Evolutionary conservation across 37 sponge, comb jelly and placozoan species (phyloP), one percentile per base, ranked within the genome.

Genomic region (Aplysina aerophoba): DNA sequence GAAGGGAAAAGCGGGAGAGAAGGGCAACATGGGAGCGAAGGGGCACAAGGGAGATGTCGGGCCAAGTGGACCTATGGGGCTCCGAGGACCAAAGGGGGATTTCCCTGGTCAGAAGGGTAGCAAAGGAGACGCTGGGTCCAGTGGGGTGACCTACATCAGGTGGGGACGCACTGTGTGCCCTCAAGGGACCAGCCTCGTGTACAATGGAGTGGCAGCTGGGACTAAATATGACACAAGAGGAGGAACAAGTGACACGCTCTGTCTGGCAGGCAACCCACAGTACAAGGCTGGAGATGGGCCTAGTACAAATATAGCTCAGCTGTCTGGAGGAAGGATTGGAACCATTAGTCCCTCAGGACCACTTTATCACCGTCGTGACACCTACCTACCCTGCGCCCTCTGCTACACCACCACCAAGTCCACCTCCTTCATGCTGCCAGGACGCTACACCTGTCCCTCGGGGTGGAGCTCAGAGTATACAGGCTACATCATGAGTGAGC

Each of bases 101-200:
- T 44, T 44, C 50, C 6, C 50, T 44, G 8, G 50, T 8, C 6
- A 44, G 8, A 44, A 44, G 50, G 50, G 50, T 44, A 44, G 50
- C 50, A 44, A 44, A 44, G 50, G 50, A 11, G 50, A 44, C 8
- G 50, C 73, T 17, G 73, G 21, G 20, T 24, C 54, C 20, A 44
- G 78, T 40, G 78, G 78, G 41, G 50, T 36, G 22, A 36, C 37
- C 3, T 75, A 75, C 78, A 40, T 75, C 78, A 75, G 78, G 25
- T 75, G 78, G 78, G 78, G 78, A 40, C 16, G 78, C 2, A 75
- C 78, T 17, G 54, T 24, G 14, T 75, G 78, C 38, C 78, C 78
- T 41, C 22, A 75, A 6, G 78, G 78, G 40, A 75, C 78, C n/a
- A 44, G 40, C 37, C 13, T 11, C 1, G 25, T 75, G 16, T 75